These are phyloP conservation scores for Brachionus angularis DNA, from an alignment of 1,140 invertebrate species.

Conservation along the genomic window DNA sequence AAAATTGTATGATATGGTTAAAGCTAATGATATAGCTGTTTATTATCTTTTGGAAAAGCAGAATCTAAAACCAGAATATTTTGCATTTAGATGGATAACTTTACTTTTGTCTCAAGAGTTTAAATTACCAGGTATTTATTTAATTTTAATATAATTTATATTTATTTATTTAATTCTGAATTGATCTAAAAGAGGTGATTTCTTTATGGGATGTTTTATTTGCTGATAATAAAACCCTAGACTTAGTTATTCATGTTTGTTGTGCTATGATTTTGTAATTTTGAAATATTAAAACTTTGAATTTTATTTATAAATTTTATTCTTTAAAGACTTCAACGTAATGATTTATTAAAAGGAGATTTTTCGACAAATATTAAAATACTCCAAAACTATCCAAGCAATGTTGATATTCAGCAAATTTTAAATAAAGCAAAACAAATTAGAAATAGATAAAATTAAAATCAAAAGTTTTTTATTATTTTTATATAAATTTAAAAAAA, in stretches of 20 bases:
- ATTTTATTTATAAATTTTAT: too few species aligned
- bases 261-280: conserved; percentile 43
- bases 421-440: conserved; percentile 7
- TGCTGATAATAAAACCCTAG: conserved; percentile 13
- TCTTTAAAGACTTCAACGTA: neutral
- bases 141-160: neutral
- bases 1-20: conserved; percentile 70
- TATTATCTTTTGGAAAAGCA: conserved; percentile 71
- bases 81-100: conserved; percentile 93
- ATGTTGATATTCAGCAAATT: conserved; percentile 20
- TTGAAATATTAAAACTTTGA: too few species aligned
- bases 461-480: neutral
- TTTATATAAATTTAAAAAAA: too few species aligned
- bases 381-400: conserved; percentile 37
- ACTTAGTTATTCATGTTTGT: conserved; percentile 38
- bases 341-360: neutral
- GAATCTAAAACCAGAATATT: conserved; percentile 88
- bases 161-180: neutral
- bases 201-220: conserved; percentile 37
- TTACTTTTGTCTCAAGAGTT: conserved; percentile 95
- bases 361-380: conserved; percentile 27
- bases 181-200: conserved; percentile 31
- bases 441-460: neutral
- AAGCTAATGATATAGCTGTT: conserved; percentile 71
- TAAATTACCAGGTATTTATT: conserved; percentile 66